Percentiles rank a stretch among this genome's conserved stretches.
phyloP scores from a whole-genome alignment of 2,113 vertebrate species.

The Bubo scandiacus region DNA sequence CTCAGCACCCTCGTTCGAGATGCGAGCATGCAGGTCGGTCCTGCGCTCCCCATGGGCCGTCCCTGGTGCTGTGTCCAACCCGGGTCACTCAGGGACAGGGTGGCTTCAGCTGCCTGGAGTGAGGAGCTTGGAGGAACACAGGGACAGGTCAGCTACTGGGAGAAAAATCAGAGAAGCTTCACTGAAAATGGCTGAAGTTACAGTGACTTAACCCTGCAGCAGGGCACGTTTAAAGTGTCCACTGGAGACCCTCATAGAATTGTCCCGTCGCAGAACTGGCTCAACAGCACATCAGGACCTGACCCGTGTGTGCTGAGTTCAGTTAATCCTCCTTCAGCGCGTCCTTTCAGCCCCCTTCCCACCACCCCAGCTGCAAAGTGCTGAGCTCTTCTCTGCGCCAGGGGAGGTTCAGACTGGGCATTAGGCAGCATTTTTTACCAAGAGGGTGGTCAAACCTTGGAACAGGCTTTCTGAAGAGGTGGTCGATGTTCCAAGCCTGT shows the following conservation, averaged over 20 bases:
- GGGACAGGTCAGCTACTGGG: neutral
- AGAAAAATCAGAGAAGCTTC: neutral
- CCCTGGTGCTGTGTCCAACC: neutral
- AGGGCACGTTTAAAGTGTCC: neutral
- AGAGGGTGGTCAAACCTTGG: neutral
- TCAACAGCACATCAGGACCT: neutral
- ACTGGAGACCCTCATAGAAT: neutral
- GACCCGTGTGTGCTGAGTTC: rapidly evolving
- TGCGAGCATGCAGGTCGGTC: no score
- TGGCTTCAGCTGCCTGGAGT: neutral
- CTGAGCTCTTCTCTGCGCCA: neutral
- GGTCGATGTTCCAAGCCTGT: no score
- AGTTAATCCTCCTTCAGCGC: neutral
- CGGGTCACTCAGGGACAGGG: neutral
- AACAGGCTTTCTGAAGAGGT: neutral
- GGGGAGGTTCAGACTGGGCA: neutral
- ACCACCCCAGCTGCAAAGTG: neutral
- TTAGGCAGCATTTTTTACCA: neutral
- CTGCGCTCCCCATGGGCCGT: neutral
- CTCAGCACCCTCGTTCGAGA: neutral
- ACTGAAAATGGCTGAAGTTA: neutral
- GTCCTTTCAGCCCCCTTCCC: neutral
- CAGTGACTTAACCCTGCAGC: neutral
- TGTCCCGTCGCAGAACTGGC: neutral
- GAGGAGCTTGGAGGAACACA: neutral